A percentile compares a stretch with the other conserved stretches of the same genome.
These are phyloP conservation scores for Aradophagus sp. DNA, from an alignment of 1,140 invertebrate genomes.

Conservation along the genomic window DNA sequence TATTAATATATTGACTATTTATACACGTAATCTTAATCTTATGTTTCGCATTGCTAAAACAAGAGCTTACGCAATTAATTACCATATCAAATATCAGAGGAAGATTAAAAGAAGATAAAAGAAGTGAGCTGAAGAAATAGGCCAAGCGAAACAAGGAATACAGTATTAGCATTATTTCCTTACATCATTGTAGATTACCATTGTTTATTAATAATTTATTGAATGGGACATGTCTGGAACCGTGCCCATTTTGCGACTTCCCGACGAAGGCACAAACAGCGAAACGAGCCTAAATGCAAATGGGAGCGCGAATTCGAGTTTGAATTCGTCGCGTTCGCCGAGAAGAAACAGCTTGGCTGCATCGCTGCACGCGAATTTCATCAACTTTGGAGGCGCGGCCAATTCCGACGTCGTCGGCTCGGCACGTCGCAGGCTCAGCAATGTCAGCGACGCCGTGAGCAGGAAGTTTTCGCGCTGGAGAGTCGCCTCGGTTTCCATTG, in stretches of 20 bases:
- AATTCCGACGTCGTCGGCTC: slow-evolving; percentile 63
- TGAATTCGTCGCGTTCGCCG: slow-evolving; percentile 8
- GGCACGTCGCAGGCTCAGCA: slow-evolving; percentile 79
- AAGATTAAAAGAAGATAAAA: too few relatives aligned
- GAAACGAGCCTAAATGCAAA: too few relatives aligned
- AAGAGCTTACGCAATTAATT: too few relatives aligned
- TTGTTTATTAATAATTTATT: too few relatives aligned
- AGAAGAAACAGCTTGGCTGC: slow-evolving; percentile 63
- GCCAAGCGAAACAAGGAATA: too few relatives aligned
- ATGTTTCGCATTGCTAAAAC: too few relatives aligned
- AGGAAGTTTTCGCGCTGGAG: slow-evolving; percentile 83
- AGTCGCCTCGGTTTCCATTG: slow-evolving; percentile 73
- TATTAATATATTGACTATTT: too few relatives aligned
- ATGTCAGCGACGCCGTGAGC: slow-evolving; percentile 82
- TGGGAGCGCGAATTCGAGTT: not conserved
- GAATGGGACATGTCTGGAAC: slow-evolving; percentile 19
- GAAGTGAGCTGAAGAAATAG: too few relatives aligned
- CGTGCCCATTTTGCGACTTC: slow-evolving; percentile 30
- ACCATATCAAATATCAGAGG: too few relatives aligned
- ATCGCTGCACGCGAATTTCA: slow-evolving; percentile 63
- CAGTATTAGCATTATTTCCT: too few relatives aligned
- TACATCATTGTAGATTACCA: too few relatives aligned
- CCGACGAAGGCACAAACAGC: slow-evolving; percentile 19
- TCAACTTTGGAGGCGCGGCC: slow-evolving; percentile 36
- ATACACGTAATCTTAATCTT: too few relatives aligned